Evolutionary conservation across 2,888 invertebrate species (phyloP), one percentile per base, ranked within the genome.

Genomic region (Erebia aethiops): DNA sequence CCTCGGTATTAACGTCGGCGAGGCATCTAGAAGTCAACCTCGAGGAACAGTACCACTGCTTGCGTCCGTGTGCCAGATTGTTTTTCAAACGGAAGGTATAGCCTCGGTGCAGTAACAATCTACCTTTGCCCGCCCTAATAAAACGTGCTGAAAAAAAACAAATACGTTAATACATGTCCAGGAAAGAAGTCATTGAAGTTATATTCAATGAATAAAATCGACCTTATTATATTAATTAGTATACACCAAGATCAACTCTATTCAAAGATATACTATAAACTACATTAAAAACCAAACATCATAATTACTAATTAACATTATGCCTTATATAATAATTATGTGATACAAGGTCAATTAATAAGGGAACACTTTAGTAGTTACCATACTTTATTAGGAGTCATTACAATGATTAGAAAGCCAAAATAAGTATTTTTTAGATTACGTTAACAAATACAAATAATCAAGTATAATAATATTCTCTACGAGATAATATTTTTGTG

Each of bases 41-140:
- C 68, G 92, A 93, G 18, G 93, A 93, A 79, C 93, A 93, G 80
- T 93, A 92, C 93, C 92, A 93, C 79, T 93, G 92, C 84, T 93
- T 93, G 77, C 92, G 88, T 1, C 93, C 92, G 77, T 92, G 92
- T n/a, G 92, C 92, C 84, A 92, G 79, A 77, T 92, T 92, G 79
- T 93, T 93, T 84, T 93, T 93, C 81, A 93, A 82, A 64, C 92
- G 91, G 80, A 93, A 93, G 49, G 93, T 93, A 82, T 93, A 93
- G 52, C 93, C 92, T 75, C 91, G 90, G 74, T 92, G 92, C 68
- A 93, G 84, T 61, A 93, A 84, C 75, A 93, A 84, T 3, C 92
- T 87, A 9, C 92, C 92, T 74, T 92, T 92, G 71, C 93, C 92
- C 49, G 93, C 92, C 72, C 92, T 90, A 76, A 93, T 93, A 85